A percentile compares a stretch with the other conserved stretches of the same genome.
Conservation (phyloP, 2,797 vertebrate species). For the Cheracebus regulus region DNA sequence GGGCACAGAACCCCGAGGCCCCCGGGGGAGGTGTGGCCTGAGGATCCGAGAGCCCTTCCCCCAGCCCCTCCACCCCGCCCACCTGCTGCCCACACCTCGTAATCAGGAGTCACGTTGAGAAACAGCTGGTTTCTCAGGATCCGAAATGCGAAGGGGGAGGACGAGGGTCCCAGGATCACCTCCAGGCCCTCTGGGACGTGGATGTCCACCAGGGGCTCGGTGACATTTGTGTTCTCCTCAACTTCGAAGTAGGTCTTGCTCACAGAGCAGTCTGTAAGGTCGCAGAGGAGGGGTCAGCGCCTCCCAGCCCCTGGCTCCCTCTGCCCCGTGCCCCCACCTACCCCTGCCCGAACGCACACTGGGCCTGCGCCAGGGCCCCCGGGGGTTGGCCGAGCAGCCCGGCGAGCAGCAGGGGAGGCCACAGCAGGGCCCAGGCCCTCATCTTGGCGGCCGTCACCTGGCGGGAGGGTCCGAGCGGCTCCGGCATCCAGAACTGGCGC, state of each 20-base stretch:
- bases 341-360: background rate
- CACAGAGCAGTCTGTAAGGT: slow-evolving; percentile 51
- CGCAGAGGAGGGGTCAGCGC: background rate
- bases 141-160: background rate
- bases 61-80: background rate
- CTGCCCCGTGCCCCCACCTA: background rate
- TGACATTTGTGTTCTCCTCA: rapidly evolving
- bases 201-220: background rate
- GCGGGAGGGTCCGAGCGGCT: background rate
- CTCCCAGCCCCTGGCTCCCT: rapidly evolving
- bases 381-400: background rate
- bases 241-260: rapidly evolving
- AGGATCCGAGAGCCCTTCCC: background rate
- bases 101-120: slow-evolving; percentile 60
- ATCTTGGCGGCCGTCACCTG: background rate
- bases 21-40: too few relatives aligned
- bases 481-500: background rate
- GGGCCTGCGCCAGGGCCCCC: background rate
- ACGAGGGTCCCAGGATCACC: background rate
- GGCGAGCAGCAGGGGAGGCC: background rate
- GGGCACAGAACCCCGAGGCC: too few relatives aligned
- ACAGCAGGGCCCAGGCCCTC: background rate
- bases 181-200: rapidly evolving
- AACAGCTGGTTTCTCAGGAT: slow-evolving; percentile 38
- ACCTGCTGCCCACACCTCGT: slow-evolving; percentile 17